Evolutionary conservation across 2,888 invertebrate genomes (phyloP).

Genomic region (Drosophila ustulata): DNA sequence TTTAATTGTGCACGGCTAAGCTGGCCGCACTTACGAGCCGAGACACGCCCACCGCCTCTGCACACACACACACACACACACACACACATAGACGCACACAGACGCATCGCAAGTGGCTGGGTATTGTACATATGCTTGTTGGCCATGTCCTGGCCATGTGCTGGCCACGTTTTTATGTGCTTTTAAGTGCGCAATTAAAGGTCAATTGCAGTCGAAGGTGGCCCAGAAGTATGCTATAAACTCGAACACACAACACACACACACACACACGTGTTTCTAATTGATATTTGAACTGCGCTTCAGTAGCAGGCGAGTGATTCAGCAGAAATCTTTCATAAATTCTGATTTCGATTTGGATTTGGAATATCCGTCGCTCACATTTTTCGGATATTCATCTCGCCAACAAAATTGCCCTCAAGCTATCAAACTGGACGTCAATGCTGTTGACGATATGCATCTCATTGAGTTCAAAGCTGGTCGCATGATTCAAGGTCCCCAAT

Average conservation of each 20-base stretch:
- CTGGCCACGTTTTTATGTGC: conserved; percentile 75
- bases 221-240: conserved; percentile 61
- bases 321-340: not conserved
- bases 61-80: conserved; percentile 13
- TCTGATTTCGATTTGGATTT: conserved; percentile 1
- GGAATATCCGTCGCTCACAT: not conserved
- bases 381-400: not conserved
- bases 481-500: conserved; percentile 94
- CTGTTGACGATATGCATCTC: conserved; percentile 86
- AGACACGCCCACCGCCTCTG: conserved; percentile 24
- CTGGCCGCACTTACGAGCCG: conserved; percentile 58
- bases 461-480: conserved; percentile 98
- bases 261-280: conserved; percentile 36
- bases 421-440: conserved; percentile 26
- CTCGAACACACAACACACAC: conserved; percentile 20
- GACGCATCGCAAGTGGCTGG: conserved; percentile 28
- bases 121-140: conserved; percentile 52
- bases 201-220: conserved; percentile 75
- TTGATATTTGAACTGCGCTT: conserved; percentile 45
- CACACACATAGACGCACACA: too few species aligned
- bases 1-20: conserved; percentile 76
- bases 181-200: conserved; percentile 81
- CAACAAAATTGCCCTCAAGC: not conserved
- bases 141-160: conserved; percentile 55
- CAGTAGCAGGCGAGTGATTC: conserved; percentile 22